A percentile compares a stretch with the other conserved stretches of the same genome.
Conservation (phyloP, 2,888 invertebrate genomes). For the Drosophila helvetica region DNA sequence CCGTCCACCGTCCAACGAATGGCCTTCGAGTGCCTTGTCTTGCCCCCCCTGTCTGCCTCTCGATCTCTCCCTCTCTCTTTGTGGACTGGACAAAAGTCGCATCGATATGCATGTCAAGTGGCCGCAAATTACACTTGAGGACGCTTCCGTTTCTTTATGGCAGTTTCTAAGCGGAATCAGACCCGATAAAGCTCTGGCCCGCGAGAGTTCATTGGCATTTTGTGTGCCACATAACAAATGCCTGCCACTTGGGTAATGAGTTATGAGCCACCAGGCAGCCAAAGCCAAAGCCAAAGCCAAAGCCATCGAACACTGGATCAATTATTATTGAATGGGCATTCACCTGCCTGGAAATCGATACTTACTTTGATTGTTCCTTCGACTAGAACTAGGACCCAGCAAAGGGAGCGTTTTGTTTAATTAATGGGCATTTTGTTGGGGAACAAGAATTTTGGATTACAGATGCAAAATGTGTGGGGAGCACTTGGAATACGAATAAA, state of each 20-base stretch:
- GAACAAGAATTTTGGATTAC: no score
- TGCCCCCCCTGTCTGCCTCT: neutral
- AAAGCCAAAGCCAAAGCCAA: slow-evolving; percentile 33
- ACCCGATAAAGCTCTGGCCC: slow-evolving; percentile 14
- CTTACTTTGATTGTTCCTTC: neutral
- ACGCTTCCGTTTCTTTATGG: slow-evolving; percentile 69
- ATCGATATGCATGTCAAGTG: slow-evolving; percentile 71
- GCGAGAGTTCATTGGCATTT: slow-evolving; percentile 68
- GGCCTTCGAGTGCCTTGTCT: slow-evolving; percentile 61
- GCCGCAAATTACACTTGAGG: slow-evolving; percentile 70
- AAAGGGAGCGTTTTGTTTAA: neutral
- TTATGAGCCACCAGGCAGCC: slow-evolving; percentile 62
- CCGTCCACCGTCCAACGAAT: slow-evolving; percentile 22
- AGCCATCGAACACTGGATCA: slow-evolving; percentile 32
- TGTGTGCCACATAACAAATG: slow-evolving; percentile 76
- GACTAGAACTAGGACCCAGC: neutral
- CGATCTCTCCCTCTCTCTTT: slow-evolving; percentile 3
- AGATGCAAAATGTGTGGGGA: no score
- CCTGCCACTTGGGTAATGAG: slow-evolving; percentile 59
- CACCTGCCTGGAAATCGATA: slow-evolving; percentile 4
- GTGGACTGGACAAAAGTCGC: slow-evolving; percentile 37
- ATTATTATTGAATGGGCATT: slow-evolving; percentile 26
- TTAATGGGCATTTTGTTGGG: neutral
- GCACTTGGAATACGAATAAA: no score
- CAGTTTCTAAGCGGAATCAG: slow-evolving; percentile 48